phyloP scores from a whole-genome alignment of 2,888 invertebrate genomes.

The Callyntrura guangdongensis region DNA sequence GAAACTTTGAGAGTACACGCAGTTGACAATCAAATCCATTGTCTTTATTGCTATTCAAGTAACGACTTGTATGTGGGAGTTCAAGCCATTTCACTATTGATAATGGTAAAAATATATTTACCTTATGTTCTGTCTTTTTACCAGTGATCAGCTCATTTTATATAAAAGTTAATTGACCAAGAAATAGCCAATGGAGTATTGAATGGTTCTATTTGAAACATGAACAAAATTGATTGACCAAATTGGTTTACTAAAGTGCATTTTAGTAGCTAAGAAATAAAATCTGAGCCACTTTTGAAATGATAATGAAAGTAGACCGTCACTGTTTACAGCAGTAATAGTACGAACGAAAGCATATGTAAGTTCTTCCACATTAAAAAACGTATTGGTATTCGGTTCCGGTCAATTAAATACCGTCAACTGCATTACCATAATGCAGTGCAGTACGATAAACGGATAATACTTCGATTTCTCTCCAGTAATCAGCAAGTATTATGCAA shows the following conservation, averaged over 20 bases:
- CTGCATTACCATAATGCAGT: no score
- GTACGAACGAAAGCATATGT: no score
- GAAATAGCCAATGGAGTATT: neutral
- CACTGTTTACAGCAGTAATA: neutral
- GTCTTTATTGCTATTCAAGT: conserved; percentile 49
- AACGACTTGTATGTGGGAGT: conserved; percentile 66
- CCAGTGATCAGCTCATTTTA: conserved; percentile 39
- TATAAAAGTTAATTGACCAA: conserved; percentile 53
- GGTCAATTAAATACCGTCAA: no score
- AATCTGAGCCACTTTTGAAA: neutral
- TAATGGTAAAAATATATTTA: conserved; percentile 14
- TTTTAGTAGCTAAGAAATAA: neutral
- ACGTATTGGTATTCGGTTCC: no score
- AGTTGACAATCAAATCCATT: conserved; percentile 42
- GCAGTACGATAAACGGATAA: no score
- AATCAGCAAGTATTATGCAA: no score
- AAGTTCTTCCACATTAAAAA: no score
- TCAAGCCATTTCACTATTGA: conserved; percentile 55
- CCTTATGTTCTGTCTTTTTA: neutral
- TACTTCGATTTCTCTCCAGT: no score
- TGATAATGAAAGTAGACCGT: neutral
- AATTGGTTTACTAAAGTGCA: conserved; percentile 41
- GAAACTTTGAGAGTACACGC: conserved; percentile 20
- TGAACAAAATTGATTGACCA: conserved; percentile 28
- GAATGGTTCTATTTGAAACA: conserved; percentile 8